Base-by-base conservation (phyloP, 2,797 vertebrate genomes). In the Lophius americanus region DNA sequence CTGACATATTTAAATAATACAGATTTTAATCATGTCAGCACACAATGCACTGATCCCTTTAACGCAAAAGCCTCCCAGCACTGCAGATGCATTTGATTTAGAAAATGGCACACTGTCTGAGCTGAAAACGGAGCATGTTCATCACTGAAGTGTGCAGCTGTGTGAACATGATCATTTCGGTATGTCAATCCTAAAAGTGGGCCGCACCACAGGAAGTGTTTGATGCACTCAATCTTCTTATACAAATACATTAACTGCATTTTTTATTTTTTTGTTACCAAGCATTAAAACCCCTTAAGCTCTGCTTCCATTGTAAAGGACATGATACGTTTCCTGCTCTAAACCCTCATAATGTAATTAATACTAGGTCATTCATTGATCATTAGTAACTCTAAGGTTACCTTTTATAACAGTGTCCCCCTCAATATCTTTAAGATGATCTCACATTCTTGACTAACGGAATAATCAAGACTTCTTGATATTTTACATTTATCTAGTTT, bases 1-100 rank as follows among this genome's bases (percentile, higher is more conserved):
- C 90, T 76, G 85, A 93, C 93, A 95, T 94, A 94, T 95, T 95
- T 94, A 92, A 90, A 79, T 92, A 95, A 96, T 95, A 94, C 92
- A 94, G 94, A 95, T 96, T 96, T 95, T 95, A 96, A 96, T 96
- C 94, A 95, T 94, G 94, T 95, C 93, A 91, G 91, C 92, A 92
- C 91, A 94, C 89, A 90, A 88, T 92, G 91, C 87, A 75, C 93
- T 95, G 95, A 95, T 96, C 95, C 91, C 90, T 95, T 95, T 95
- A 92, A 95, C 93, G 94, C 90, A 92, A 90, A 92, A 94, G 93
- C 93, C 92, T 94, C 93, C 90, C 88, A 93, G 92, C 94, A 87
- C 79, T 87, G 93, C 91, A 94, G 92, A 94, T 93, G 92, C 93
- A 93, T 95, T 95, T 95, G 92, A 95, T 96, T 95, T 93, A 70